Evolutionary conservation across 2,888 invertebrate genomes (phyloP).

Genomic region (Opisthograptis luteolata): DNA sequence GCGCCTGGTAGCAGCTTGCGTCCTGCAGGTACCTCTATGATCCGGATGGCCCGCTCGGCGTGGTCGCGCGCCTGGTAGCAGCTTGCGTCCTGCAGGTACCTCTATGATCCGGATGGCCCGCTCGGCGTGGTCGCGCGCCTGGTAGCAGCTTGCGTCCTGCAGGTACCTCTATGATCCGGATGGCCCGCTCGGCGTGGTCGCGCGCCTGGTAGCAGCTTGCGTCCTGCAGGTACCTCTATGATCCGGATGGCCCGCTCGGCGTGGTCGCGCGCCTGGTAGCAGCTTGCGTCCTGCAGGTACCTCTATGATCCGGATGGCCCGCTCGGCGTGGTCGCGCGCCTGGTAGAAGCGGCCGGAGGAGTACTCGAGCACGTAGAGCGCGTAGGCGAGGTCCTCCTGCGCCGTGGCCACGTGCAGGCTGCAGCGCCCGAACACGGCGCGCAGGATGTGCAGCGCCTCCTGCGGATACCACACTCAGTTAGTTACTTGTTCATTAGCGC

Average conservation of each 20-base stretch:
- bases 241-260: neutral
- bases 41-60: conserved; percentile 87
- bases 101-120: conserved; percentile 88
- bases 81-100: too few relatives aligned
- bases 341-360: conserved; percentile 93
- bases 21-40: too few relatives aligned
- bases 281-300: too few relatives aligned
- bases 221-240: too few relatives aligned
- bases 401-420: conserved; percentile 95
- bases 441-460: conserved; percentile 89
- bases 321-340: conserved; percentile 92
- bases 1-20: too few relatives aligned
- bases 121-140: conserved; percentile 93
- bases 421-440: conserved; percentile 90
- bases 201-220: too few relatives aligned
- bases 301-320: conserved; percentile 90
- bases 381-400: conserved; percentile 96
- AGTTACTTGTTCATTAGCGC: too few relatives aligned
- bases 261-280: conserved; percentile 89
- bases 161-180: too few relatives aligned
- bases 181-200: neutral
- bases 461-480: conserved; percentile 56
- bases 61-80: conserved; percentile 93
- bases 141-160: too few relatives aligned
- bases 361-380: conserved; percentile 96